Conservation (phyloP, 2,113 vertebrate genomes). For the Hemichromis elongatus region DNA sequence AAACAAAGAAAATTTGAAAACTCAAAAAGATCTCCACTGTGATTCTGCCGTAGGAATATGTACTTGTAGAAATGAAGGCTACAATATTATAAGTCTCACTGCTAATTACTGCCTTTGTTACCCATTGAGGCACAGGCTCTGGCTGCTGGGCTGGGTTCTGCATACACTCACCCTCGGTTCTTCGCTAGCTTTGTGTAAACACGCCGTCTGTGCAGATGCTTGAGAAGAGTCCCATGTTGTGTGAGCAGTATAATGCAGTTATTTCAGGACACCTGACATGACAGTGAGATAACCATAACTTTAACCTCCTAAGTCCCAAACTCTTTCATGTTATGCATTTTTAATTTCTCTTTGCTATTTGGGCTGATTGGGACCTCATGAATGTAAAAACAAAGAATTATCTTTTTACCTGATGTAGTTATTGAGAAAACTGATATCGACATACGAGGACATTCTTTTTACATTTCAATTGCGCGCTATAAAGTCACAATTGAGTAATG, state of each 20-base stretch:
- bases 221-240: neutral
- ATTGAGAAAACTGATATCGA: too few relatives aligned
- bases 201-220: neutral
- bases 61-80: neutral
- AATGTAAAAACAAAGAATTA: too few relatives aligned
- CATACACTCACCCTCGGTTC: neutral
- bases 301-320: too few relatives aligned
- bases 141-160: neutral
- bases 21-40: neutral
- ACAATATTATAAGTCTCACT: too few relatives aligned
- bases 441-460: too few relatives aligned
- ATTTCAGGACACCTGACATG: neutral
- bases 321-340: too few relatives aligned
- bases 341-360: too few relatives aligned
- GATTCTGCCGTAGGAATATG: neutral
- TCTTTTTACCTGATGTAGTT: too few relatives aligned
- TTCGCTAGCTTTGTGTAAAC: neutral
- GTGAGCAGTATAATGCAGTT: neutral
- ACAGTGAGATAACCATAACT: neutral
- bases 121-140: neutral
- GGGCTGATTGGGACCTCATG: too few relatives aligned
- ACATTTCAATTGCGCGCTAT: too few relatives aligned
- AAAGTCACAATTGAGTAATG: too few relatives aligned
- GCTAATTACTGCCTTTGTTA: neutral
- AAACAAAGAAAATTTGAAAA: neutral